phyloP scores from a whole-genome alignment of 2,888 invertebrate species.

The Metalampra italica region DNA sequence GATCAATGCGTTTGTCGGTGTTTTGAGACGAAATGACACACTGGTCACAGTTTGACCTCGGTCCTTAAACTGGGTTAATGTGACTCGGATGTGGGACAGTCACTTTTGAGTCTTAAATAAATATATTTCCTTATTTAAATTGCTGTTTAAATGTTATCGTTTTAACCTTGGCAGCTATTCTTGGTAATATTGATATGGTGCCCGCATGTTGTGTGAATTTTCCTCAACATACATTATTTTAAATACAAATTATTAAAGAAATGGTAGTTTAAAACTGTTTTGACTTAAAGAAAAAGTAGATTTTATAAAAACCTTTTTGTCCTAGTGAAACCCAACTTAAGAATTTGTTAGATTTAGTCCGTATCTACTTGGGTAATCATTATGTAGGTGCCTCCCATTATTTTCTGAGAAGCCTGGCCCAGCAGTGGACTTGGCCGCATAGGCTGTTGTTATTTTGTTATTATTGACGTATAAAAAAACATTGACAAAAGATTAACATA shows the following conservation, averaged over 20 bases:
- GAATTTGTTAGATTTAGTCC: no score
- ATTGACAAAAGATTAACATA: no score
- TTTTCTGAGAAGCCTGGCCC: no score
- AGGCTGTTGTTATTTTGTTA: no score
- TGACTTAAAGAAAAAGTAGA: no score
- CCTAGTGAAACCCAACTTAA: no score
- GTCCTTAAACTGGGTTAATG: conserved; percentile 66
- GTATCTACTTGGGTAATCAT: no score
- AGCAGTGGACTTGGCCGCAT: no score
- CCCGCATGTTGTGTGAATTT: conserved; percentile 23
- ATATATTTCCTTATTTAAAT: conserved; percentile 35
- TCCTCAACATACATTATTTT: background rate
- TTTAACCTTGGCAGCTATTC: conserved; percentile 50
- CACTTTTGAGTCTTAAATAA: conserved; percentile 47
- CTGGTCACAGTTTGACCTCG: conserved; percentile 49
- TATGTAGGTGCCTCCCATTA: no score
- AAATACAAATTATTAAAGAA: background rate
- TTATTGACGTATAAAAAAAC: no score
- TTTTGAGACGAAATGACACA: conserved; percentile 37
- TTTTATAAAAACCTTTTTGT: no score
- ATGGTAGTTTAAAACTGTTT: no score
- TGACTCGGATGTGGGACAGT: conserved; percentile 56
- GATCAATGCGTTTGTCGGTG: conserved; percentile 1
- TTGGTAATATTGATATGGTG: conserved; percentile 25
- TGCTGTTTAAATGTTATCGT: conserved; percentile 26